Evolutionary conservation across 35 echinoderm and acorn worm genomes (phyloP), one percentile per base, ranked within the genome.

Genomic region (Heliocidaris tuberculata): DNA sequence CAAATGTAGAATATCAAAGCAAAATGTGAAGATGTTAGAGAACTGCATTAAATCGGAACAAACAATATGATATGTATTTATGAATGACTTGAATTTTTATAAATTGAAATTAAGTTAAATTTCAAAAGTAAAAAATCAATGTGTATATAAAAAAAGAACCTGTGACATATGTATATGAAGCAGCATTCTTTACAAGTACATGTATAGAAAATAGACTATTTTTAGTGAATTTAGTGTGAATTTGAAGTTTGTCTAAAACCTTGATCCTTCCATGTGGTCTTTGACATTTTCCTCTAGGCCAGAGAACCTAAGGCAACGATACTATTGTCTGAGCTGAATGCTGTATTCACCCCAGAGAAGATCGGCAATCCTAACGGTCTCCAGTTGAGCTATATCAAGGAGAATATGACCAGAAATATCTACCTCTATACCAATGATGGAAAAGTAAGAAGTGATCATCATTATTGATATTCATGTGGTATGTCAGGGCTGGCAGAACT

Each of bases 341-440:
- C 97, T 86, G 96, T 95, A 13, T 99, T 99, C 90, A 94, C 94
- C 48, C 98, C 97, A 24, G 98, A 99, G 13, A 99, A 99, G 94
- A 97, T 99, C 7, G 98, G 98, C 32, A 99, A 99, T 87, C 98
- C 98, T 19, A 99, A 99, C 47, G 98, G 98, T 47, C 90, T 99
- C 31, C 98, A 99, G 96, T 86, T 99, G 13, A 96, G 95, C 12
- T 99, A 96, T 86, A 93, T 94, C 29, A 97, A 95, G 42, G 97
- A 97, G 29, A 95, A 95, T 49, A 86, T 86, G 56, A 97, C 95
- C 9, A 96, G 98, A 32, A 99, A 99, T 96, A 96, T 99, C 52
- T 99, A 97, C 90, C 85, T 99, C 13, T 99, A 99, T 86, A 97
- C 97, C 61, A 96, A 99, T 87, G 96, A 96, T 95, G 98, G 98